These are phyloP conservation scores for Rotaria socialis DNA, from an alignment of 2,888 invertebrate species.

Conservation along the genomic window DNA sequence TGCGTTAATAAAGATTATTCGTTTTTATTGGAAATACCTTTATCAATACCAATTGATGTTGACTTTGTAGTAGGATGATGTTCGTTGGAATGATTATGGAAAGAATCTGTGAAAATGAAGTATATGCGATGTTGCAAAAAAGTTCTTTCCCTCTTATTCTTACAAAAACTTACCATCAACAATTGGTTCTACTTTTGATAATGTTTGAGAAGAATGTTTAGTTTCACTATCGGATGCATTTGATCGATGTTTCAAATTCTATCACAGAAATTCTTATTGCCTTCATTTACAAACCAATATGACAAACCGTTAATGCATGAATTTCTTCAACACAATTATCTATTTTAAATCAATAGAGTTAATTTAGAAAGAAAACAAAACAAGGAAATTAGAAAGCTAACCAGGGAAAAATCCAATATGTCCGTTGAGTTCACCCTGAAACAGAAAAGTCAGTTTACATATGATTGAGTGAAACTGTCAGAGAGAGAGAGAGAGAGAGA, in stretches of 20 bases:
- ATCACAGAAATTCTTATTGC: background rate
- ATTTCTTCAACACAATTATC: constrained; percentile 46
- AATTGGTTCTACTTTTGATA: background rate
- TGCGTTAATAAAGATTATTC: background rate
- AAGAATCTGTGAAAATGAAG: constrained; percentile 33
- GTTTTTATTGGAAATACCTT: constrained; percentile 47
- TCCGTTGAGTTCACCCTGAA: constrained; percentile 80
- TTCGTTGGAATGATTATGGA: constrained; percentile 34
- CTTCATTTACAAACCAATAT: background rate
- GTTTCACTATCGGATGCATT: background rate
- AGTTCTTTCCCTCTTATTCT: too few species aligned
- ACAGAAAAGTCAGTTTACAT: background rate
- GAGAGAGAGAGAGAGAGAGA: too few species aligned
- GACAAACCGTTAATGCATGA: background rate
- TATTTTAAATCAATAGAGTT: background rate
- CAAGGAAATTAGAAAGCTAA: background rate
- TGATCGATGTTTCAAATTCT: background rate
- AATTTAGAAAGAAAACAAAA: background rate
- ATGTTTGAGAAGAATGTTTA: background rate
- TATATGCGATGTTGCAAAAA: background rate
- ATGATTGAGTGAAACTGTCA: too few species aligned
- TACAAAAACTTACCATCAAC: background rate
- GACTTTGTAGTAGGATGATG: constrained; percentile 46
- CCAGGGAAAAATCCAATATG: constrained; percentile 82
- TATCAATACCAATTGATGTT: background rate